Conservation (phyloP, 2,888 invertebrate species). For the Pandemis corylana region DNA sequence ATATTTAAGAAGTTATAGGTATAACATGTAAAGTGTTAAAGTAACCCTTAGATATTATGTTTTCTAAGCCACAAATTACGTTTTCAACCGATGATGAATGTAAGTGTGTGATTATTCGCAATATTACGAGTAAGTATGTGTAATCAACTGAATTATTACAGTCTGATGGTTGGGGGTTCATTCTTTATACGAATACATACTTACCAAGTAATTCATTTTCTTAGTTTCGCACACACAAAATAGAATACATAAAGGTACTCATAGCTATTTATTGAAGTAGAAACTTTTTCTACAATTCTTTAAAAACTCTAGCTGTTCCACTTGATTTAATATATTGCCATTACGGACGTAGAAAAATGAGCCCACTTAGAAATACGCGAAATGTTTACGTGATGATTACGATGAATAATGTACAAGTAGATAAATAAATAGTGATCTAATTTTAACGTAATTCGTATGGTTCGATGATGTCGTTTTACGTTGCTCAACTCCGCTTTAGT, state of each 20-base stretch:
- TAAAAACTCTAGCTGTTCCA: slow-evolving; percentile 15
- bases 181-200: not conserved
- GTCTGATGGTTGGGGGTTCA: not conserved
- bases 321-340: slow-evolving; percentile 15
- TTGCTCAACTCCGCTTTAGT: not conserved
- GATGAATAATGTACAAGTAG: not conserved
- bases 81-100: too few species aligned
- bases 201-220: not conserved
- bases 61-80: too few species aligned
- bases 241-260: not conserved
- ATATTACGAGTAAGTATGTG: not conserved
- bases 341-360: slow-evolving; percentile 11
- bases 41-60: not conserved
- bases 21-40: not conserved
- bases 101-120: too few species aligned
- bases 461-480: slow-evolving; percentile 1
- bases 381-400: not conserved
- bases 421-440: not conserved
- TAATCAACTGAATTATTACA: not conserved
- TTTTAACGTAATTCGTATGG: not conserved
- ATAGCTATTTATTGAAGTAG: slow-evolving; percentile 1
- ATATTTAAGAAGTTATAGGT: not conserved
- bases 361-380: slow-evolving; percentile 5
- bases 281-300: slow-evolving; percentile 10
- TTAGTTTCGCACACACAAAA: not conserved